Percentiles rank a stretch among this genome's conserved stretches.
These are phyloP conservation scores for rabbit (Oryctolagus cuniculus) DNA, from an alignment of 2,113 vertebrate species.

Conservation along the genomic window mOryCun1.1 NC_091449.1:35826501-35827000, in stretches of 20 bases:
- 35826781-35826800: slow-evolving; percentile 35
- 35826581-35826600: background rate
- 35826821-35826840: background rate
- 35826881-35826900: background rate
- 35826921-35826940: background rate
- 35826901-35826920: background rate
- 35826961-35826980: background rate
- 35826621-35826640: background rate
- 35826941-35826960: background rate
- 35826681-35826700: background rate
- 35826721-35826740: background rate
- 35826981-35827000: background rate
- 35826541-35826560: background rate
- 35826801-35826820: background rate
- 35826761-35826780: background rate
- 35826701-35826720: background rate
- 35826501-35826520: background rate
- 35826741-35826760: background rate
- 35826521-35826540: background rate
- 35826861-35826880: background rate
- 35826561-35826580: background rate
- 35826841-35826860: background rate
- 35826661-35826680: background rate
- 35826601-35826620: background rate
- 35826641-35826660: background rate